These are phyloP conservation scores for Cartodere bifasciata DNA, from an alignment of 2,888 invertebrate genomes.

Conservation along the genomic window DNA sequence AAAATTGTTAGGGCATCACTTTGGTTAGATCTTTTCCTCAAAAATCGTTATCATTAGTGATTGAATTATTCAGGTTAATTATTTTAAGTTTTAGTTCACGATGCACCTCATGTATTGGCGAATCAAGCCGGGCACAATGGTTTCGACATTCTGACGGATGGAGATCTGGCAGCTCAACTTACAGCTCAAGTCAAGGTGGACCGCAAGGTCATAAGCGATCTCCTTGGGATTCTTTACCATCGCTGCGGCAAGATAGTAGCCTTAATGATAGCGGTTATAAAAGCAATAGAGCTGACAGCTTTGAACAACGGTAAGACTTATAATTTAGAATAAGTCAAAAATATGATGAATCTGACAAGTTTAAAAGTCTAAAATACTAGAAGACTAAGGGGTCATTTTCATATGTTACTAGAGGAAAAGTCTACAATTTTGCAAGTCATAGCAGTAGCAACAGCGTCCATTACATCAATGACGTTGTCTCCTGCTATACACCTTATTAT, in stretches of 20 bases:
- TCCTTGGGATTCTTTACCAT: constrained; percentile 80
- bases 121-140: constrained; percentile 79
- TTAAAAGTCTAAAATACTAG: too few relatives aligned
- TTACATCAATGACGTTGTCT: too few relatives aligned
- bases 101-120: constrained; percentile 81
- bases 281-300: constrained; percentile 72
- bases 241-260: constrained; percentile 72
- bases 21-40: too few relatives aligned
- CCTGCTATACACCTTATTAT: too few relatives aligned
- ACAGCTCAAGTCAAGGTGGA: constrained; percentile 41
- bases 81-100: constrained; percentile 45
- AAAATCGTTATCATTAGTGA: too few relatives aligned
- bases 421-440: too few relatives aligned
- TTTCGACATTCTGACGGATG: constrained; percentile 83
- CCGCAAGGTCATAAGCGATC: constrained; percentile 55
- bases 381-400: too few relatives aligned
- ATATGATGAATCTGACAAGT: too few relatives aligned
- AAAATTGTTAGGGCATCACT: too few relatives aligned
- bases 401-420: too few relatives aligned
- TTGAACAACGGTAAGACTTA: constrained; percentile 64
- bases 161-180: constrained; percentile 62
- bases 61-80: too few relatives aligned
- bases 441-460: too few relatives aligned
- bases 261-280: constrained; percentile 80
- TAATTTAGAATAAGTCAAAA: not conserved